A percentile compares a stretch with the other conserved stretches of the same genome.
Evolutionary conservation across 2,888 invertebrate genomes (phyloP).

Genomic region (Cephonodes hylas): DNA sequence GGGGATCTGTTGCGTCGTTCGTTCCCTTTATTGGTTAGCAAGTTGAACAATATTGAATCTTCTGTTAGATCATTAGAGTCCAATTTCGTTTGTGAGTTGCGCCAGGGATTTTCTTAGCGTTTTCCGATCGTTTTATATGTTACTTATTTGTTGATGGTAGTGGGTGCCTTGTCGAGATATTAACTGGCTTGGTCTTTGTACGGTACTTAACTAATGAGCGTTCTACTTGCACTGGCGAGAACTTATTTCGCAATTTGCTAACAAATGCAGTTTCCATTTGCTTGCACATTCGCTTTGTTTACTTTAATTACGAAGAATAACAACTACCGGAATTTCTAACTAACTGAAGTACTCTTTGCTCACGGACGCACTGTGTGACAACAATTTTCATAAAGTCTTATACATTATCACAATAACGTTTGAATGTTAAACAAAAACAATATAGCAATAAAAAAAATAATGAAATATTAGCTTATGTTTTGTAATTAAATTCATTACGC

Average conservation of each 20-base stretch:
- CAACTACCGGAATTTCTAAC: background rate
- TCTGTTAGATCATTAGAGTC: slow-evolving; percentile 61
- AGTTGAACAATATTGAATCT: slow-evolving; percentile 56
- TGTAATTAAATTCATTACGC: too few species aligned
- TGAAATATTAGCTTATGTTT: too few species aligned
- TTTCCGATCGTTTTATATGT: slow-evolving; percentile 64
- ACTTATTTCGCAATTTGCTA: background rate
- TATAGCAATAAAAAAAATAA: too few species aligned
- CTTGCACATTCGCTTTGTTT: slow-evolving; percentile 27
- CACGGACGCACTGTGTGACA: background rate
- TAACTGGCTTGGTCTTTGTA: slow-evolving; percentile 52
- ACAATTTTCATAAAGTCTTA: too few species aligned
- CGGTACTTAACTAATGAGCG: slow-evolving; percentile 49
- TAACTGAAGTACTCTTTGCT: background rate
- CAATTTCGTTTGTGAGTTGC: slow-evolving; percentile 51
- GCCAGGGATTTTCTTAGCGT: slow-evolving; percentile 50
- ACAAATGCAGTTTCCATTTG: slow-evolving; percentile 5
- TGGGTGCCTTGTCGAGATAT: slow-evolving; percentile 51
- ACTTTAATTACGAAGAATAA: slow-evolving; percentile 23
- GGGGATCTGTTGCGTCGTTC: slow-evolving; percentile 76
- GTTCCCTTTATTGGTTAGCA: slow-evolving; percentile 67
- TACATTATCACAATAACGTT: too few species aligned
- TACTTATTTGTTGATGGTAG: slow-evolving; percentile 61
- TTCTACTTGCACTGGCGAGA: background rate
- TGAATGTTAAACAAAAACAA: too few species aligned